Base-by-base conservation (phyloP, 2,888 invertebrate genomes). In the Lycocerus yunnanus region DNA sequence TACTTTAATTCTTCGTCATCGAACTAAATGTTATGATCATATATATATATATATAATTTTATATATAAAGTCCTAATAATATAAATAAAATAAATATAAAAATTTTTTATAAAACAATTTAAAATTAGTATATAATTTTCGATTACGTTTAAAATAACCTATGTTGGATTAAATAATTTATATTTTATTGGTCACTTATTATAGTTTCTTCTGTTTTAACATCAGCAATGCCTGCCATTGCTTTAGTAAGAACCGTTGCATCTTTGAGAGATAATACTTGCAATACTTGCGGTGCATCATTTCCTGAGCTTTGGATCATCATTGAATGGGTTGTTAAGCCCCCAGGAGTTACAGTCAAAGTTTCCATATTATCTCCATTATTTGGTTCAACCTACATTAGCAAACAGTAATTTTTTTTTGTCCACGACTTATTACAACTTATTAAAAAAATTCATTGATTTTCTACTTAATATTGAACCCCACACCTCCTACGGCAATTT, bases 261-360 rank as follows among this genome's bases (percentile, higher is more conserved):
- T 96, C 95, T 88, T 95, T 95, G 78, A 95, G 89, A 74, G 94
- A 95, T 84, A 96, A 91, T 82, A 96, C 95, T 88, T 95, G 95
- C 83, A 95, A 89, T 77, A 92, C 93, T 88, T 95, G 95, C 61
- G 93, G 92, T 84, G 93, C 93, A 63, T 92, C 92, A 66, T 90
- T 90, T 59, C 91, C 89, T 65, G 90, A 88, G 81, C 91, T 90
- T 86, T 93, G 92, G 86, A 94, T 93, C 90, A 95, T 94, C 90
- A 95, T 94, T 84, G 95, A 94, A 86, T 94, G 93, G 85, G 93
- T 92, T 20, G 86, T 85, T 66, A 87, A 78, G 77, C 94, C 93
- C 68, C 93, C 93, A 73, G 93, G 92, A 70, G 87, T 86, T 87
- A 94, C 92, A 15, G 93, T 92, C 79, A 95, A 90, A 14, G 94